Evolutionary conservation across 2,888 invertebrate genomes (phyloP), one percentile per base, ranked within the genome.

Genomic region (Encarsia formosa): DNA sequence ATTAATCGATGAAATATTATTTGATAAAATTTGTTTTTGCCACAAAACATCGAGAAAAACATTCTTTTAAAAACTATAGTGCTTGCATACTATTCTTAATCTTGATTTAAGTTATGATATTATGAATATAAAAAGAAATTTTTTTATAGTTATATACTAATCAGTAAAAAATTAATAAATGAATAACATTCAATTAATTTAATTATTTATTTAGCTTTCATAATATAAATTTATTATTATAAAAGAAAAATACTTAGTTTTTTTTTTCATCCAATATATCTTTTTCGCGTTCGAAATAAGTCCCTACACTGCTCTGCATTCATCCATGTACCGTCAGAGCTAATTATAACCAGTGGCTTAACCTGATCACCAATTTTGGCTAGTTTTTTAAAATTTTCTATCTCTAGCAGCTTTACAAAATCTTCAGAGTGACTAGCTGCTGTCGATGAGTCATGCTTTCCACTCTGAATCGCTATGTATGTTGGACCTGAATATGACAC

Each of bases 401-500:
- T 9, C 18, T 37, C 16, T 15, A 37, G 19, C 13, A 37, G 37
- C 9, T 18, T n/a, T 37, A 9, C 18, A 18, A 37, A 54, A 22
- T 15, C 24, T 23, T 13, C 22, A 18, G 32, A 15, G 19, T 68
- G 68, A 15, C 62, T 49, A 20, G 42, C 40, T 20, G 69, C 68
- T 20, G 62, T 64, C 11, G 62, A 62, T 13, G 58, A 59, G 31
- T 52, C 58, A 40, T 67, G 66, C 47, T 69, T 70, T 1, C 61
- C 66, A 41, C 58, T 57, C 13, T 65, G 45, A 23, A 69, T 63
- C 6, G 71, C 67, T 34, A 75, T 61, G 61, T 68, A 73, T 49
- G 74, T 76, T 44, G 76, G 74, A n/a, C 74, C 75, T 50, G 62
- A 65, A 54, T 70, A 72, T 29, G 62, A 46, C 26, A 74, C 70